Percentiles rank a stretch among this genome's conserved stretches.
phyloP scores from a whole-genome alignment of 2,888 invertebrate species.

The Romanomermis culicivorax region DNA sequence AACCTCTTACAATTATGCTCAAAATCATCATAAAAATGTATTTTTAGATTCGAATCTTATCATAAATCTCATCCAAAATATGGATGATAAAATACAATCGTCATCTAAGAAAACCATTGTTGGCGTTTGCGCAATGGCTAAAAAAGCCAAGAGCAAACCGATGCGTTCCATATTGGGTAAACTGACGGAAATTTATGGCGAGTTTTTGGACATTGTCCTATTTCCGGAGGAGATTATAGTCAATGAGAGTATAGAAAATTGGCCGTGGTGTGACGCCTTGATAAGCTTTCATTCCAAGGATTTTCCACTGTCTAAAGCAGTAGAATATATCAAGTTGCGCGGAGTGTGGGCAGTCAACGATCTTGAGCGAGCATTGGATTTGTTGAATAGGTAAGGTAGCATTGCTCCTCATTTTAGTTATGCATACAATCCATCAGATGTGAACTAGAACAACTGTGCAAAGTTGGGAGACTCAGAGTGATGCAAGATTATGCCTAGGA shows the following conservation, averaged over 20 bases:
- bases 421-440: too few species aligned
- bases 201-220: slow-evolving; percentile 40
- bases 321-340: slow-evolving; percentile 73
- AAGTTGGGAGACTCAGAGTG: too few species aligned
- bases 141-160: slow-evolving; percentile 94
- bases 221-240: slow-evolving; percentile 90
- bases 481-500: neutral
- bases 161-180: slow-evolving; percentile 95
- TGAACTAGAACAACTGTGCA: neutral
- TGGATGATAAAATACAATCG: too few species aligned
- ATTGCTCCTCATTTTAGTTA: neutral
- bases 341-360: slow-evolving; percentile 95
- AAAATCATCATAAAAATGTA: too few species aligned
- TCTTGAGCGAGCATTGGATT: slow-evolving; percentile 90
- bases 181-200: slow-evolving; percentile 56
- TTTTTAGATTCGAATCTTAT: too few species aligned
- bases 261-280: slow-evolving; percentile 91
- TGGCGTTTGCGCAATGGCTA: slow-evolving; percentile 92
- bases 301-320: slow-evolving; percentile 91
- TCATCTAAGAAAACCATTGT: slow-evolving; percentile 65
- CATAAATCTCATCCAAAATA: too few species aligned
- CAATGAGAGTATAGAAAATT: slow-evolving; percentile 81
- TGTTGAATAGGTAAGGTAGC: slow-evolving; percentile 45
- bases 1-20: too few species aligned
- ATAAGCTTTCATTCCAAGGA: slow-evolving; percentile 56